Conservation (phyloP, 2,888 invertebrate species). For the Phyllotreta striolata region DNA sequence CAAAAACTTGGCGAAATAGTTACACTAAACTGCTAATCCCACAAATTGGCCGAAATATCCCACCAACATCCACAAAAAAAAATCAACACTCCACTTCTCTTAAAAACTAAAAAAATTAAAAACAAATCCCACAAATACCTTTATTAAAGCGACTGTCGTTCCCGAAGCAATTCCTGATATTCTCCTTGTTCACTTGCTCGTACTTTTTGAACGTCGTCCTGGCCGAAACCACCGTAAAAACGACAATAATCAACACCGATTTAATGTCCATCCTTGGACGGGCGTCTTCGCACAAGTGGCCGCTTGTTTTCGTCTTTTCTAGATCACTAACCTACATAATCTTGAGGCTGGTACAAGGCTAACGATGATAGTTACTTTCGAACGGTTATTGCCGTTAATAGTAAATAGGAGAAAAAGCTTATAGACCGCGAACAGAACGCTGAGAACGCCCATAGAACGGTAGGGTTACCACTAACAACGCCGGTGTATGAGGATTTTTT, state of each 20-base stretch:
- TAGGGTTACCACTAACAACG: too few relatives aligned
- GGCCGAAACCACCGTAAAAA: slow-evolving; percentile 9
- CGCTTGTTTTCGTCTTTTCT: slow-evolving; percentile 22
- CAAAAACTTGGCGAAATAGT: too few relatives aligned
- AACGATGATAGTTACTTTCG: slow-evolving; percentile 5
- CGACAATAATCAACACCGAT: slow-evolving; percentile 29
- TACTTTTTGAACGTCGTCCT: slow-evolving; percentile 31
- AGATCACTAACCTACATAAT: slow-evolving; percentile 36
- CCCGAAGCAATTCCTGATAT: slow-evolving; percentile 40
- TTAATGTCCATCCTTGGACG: slow-evolving; percentile 40
- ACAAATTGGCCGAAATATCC: too few relatives aligned
- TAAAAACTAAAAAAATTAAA: not conserved
- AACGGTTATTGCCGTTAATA: not conserved
- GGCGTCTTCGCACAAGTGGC: slow-evolving; percentile 35
- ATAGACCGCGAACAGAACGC: too few relatives aligned
- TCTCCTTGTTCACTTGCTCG: slow-evolving; percentile 41
- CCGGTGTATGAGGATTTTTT: too few relatives aligned
- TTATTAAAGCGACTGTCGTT: not conserved
- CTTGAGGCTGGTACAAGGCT: not conserved
- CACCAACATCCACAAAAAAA: too few relatives aligned
- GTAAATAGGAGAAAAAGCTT: too few relatives aligned
- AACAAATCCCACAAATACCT: slow-evolving; percentile 1
- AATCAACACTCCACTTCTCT: not conserved
- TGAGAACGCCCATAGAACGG: too few relatives aligned
- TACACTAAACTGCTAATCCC: too few relatives aligned